Percentiles rank a stretch among this genome's conserved stretches.
phyloP scores from a whole-genome alignment of 30 jellyfish, hydroid and myxozoan genomes.

The Aurelia coerulea region DNA sequence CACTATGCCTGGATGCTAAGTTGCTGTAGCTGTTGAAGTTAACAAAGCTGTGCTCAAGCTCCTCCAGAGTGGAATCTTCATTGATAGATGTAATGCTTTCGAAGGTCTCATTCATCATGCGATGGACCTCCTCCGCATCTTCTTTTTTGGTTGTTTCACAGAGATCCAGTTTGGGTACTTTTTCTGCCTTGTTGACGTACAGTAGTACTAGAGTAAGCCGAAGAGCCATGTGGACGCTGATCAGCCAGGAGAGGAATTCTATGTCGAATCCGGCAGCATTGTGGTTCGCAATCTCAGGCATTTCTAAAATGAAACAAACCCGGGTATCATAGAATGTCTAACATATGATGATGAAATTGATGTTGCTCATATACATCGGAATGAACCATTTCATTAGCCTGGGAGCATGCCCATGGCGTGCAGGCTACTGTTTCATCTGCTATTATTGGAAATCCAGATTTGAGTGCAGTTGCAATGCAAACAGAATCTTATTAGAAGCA shows the following conservation, averaged over 20 bases:
- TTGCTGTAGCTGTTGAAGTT: constrained; percentile 35
- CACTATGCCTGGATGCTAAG: not conserved
- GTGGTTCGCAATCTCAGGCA: constrained; percentile 15
- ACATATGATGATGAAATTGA: no score
- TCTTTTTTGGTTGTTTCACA: not conserved
- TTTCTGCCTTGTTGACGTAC: not conserved
- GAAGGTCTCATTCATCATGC: constrained; percentile 44
- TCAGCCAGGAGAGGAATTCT: constrained; percentile 55
- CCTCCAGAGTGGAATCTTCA: constrained; percentile 57
- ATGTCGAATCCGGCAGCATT: constrained; percentile 41
- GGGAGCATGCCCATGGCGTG: no score
- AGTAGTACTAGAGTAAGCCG: constrained; percentile 35
- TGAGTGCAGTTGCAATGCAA: no score
- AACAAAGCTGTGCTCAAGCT: constrained; percentile 26
- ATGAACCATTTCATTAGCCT: no score
- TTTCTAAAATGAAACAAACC: constrained; percentile 14
- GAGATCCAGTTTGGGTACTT: not conserved
- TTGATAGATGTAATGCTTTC: constrained; percentile 53
- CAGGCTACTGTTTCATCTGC: no score
- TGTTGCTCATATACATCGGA: no score
- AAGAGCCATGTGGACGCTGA: constrained; percentile 60
- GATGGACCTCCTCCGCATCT: not conserved
- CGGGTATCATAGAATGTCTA: not conserved
- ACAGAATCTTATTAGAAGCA: no score
- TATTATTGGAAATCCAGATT: no score